Evolutionary conservation across 35 echinoderm and acorn worm genomes (phyloP).

Genomic region (Lytechinus variegatus): DNA sequence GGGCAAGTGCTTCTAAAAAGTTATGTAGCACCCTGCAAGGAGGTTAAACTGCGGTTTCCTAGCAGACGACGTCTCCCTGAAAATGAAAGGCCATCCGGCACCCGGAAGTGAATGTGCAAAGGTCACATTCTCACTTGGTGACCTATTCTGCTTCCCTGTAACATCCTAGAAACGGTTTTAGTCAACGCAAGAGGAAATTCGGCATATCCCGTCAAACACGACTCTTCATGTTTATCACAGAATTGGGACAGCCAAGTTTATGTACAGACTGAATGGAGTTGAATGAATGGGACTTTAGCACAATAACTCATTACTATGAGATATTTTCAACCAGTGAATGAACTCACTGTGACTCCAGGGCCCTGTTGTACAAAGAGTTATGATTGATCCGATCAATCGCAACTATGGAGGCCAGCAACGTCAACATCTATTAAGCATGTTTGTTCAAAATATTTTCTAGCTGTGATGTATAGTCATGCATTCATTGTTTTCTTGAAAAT

Average conservation of each 20-base stretch:
- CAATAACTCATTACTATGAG: not conserved
- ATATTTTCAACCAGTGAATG: not conserved
- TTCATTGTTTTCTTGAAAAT: too few relatives aligned
- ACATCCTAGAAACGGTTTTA: conserved; percentile 29
- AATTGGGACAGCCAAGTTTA: not conserved
- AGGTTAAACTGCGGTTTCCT: not conserved
- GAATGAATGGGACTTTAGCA: not conserved
- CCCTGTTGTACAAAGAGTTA: too few relatives aligned
- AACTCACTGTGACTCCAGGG: not conserved
- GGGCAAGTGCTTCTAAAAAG: too few relatives aligned
- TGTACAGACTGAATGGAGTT: not conserved
- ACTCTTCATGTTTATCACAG: not conserved
- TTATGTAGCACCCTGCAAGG: too few relatives aligned
- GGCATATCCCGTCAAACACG: conserved; percentile 27
- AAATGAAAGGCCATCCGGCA: not conserved
- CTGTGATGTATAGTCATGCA: too few relatives aligned
- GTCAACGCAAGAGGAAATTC: conserved; percentile 35
- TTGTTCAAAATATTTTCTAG: too few relatives aligned
- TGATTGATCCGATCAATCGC: too few relatives aligned
- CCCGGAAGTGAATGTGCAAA: conserved; percentile 52
- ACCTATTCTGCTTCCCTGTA: not conserved
- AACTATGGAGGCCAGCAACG: too few relatives aligned
- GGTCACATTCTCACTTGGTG: conserved; percentile 14
- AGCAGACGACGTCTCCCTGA: conserved; percentile 6
- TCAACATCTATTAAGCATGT: too few relatives aligned